A percentile compares a stretch with the other conserved stretches of the same genome.
Evolutionary conservation across 2,797 vertebrate genomes (phyloP).

Genomic region (Florisuga fusca): DNA sequence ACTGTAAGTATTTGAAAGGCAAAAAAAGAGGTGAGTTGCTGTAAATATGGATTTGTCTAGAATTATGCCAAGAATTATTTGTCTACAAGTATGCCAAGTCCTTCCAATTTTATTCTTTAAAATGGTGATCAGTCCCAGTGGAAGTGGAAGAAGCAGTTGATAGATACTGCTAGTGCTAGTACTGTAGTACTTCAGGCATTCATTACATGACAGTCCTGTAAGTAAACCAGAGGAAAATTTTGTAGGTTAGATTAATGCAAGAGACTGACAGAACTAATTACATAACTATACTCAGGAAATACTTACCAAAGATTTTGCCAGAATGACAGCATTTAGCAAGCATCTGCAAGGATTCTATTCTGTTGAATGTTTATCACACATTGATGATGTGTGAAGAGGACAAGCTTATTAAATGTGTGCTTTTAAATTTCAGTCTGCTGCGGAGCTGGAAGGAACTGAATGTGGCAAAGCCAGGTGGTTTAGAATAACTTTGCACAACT

Average conservation of each 20-base stretch:
- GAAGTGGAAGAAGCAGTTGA: neutral
- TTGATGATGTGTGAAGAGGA: neutral
- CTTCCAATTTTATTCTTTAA: neutral
- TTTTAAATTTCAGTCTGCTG: neutral
- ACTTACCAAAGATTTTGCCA: neutral
- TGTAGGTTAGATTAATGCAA: neutral
- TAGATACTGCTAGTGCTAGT: neutral
- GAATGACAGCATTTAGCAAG: neutral
- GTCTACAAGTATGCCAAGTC: neutral
- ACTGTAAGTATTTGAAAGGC: neutral
- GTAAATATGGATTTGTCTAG: neutral
- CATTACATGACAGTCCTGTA: neutral
- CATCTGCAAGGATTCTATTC: fast-evolving
- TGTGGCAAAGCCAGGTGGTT: neutral
- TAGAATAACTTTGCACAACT: neutral
- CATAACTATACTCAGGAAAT: neutral
- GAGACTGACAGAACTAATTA: neutral
- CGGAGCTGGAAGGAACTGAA: neutral
- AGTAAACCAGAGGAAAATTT: neutral
- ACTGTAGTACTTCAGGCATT: neutral
- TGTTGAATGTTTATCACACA: neutral
- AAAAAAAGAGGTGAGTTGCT: neutral
- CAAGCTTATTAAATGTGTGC: neutral
- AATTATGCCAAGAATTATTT: too few relatives aligned
- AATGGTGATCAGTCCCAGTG: neutral